A percentile compares a stretch with the other conserved stretches of the same genome.
phyloP scores from a whole-genome alignment of 37 sponge, comb jelly and placozoan genomes.

The Ianthella basta region DNA sequence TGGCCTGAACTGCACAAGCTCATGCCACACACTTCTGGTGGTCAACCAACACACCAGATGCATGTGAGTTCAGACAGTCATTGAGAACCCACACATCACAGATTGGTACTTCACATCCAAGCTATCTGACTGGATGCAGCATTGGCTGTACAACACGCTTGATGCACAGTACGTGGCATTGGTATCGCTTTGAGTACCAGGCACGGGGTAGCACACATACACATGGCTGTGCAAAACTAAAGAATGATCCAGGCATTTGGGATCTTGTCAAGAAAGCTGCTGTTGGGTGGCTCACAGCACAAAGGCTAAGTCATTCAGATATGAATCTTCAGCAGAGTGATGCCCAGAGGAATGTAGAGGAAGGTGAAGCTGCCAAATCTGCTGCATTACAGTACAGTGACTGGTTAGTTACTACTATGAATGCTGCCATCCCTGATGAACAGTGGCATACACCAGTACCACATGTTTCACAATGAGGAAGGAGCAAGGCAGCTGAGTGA shows the following conservation, averaged over 20 bases:
- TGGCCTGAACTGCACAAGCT: constrained; percentile 52
- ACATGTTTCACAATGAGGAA: too few relatives aligned
- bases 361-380: too few relatives aligned
- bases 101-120: constrained; percentile 20
- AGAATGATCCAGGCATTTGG: constrained; percentile 24
- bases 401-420: constrained; percentile 32
- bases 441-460: too few relatives aligned
- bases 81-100: constrained; percentile 3
- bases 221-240: constrained; percentile 35
- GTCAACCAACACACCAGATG: background rate
- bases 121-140: background rate
- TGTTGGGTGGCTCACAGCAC: background rate
- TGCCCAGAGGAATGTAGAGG: too few relatives aligned
- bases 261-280: constrained; percentile 14
- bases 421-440: too few relatives aligned
- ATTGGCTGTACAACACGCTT: background rate
- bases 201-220: constrained; percentile 42
- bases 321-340: too few relatives aligned
- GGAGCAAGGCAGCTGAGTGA: too few relatives aligned
- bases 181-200: constrained; percentile 34
- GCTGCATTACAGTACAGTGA: too few relatives aligned
- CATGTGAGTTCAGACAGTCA: background rate
- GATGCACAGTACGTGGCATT: background rate
- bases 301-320: too few relatives aligned
- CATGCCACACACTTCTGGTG: background rate